These are phyloP conservation scores for Styela clava DNA, from an alignment of 23 tunicate species.

Conservation along the genomic window DNA sequence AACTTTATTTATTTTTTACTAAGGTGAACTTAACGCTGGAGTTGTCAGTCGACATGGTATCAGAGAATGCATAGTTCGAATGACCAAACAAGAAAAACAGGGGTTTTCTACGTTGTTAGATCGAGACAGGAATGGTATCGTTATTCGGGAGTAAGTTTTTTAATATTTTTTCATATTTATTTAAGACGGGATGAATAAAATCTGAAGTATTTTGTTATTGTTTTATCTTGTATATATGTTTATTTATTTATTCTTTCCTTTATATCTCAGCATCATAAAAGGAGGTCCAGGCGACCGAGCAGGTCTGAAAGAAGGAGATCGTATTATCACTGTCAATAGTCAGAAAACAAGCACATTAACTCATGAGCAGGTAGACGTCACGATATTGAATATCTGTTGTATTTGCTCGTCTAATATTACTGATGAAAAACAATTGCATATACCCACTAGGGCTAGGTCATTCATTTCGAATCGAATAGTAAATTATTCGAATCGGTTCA, in stretches of 20 bases:
- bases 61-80: constrained; percentile 44
- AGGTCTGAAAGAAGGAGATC: constrained; percentile 78
- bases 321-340: constrained; percentile 63
- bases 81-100: constrained; percentile 55
- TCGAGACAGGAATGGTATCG: constrained; percentile 82
- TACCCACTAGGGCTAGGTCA: too few relatives aligned
- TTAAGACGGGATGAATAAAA: too few relatives aligned
- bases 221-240: too few relatives aligned
- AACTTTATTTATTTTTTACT: too few relatives aligned
- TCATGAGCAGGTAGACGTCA: constrained; percentile 66
- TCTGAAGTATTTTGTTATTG: too few relatives aligned
- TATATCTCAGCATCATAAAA: constrained; percentile 66
- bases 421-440: too few relatives aligned
- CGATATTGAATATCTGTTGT: too few relatives aligned
- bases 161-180: too few relatives aligned
- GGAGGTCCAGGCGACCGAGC: constrained; percentile 84
- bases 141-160: constrained; percentile 47
- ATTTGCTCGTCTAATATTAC: too few relatives aligned
- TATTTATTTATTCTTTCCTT: too few relatives aligned
- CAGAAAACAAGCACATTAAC: constrained; percentile 41
- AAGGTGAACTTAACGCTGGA: not conserved
- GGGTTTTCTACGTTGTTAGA: constrained; percentile 88
- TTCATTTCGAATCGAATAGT: too few relatives aligned
- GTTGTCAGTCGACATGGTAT: not conserved
- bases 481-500: too few relatives aligned